phyloP scores from a whole-genome alignment of 2,113 vertebrate genomes.

The Prolemur simus region DNA sequence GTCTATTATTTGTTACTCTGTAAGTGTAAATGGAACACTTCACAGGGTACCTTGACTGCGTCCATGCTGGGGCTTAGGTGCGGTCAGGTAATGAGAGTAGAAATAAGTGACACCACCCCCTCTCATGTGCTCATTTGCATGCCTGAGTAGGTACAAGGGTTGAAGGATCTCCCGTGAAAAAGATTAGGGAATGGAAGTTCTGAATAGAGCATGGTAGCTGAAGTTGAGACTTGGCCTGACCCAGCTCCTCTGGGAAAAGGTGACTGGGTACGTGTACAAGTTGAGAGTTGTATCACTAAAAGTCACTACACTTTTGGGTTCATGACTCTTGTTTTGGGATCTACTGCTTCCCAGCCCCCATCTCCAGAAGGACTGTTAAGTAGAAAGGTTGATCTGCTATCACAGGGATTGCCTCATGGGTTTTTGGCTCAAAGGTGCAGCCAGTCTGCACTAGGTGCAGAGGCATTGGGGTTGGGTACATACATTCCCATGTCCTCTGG shows the following conservation, averaged over 20 bases:
- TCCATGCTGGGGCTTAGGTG: background rate
- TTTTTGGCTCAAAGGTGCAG: background rate
- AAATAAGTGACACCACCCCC: background rate
- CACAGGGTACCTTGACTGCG: background rate
- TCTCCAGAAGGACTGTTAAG: background rate
- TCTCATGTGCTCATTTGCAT: background rate
- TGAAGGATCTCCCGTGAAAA: background rate
- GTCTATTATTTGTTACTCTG: background rate
- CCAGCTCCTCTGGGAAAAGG: background rate
- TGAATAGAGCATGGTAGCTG: background rate
- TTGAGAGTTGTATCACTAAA: background rate
- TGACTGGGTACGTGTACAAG: background rate
- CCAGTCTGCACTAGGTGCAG: background rate
- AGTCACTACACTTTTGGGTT: background rate
- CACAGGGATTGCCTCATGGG: background rate
- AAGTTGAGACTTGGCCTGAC: background rate
- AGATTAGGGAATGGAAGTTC: background rate
- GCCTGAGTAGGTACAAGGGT: background rate
- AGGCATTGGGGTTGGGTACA: fast-evolving
- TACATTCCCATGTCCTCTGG: background rate
- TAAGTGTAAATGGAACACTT: background rate
- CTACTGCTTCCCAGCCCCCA: background rate
- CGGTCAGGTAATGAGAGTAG: background rate
- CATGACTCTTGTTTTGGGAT: background rate
- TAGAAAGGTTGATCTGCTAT: background rate